A percentile compares a stretch with the other conserved stretches of the same genome.
Conservation (phyloP, 1,140 invertebrate genomes). For the Brachionus paranguensis region DNA sequence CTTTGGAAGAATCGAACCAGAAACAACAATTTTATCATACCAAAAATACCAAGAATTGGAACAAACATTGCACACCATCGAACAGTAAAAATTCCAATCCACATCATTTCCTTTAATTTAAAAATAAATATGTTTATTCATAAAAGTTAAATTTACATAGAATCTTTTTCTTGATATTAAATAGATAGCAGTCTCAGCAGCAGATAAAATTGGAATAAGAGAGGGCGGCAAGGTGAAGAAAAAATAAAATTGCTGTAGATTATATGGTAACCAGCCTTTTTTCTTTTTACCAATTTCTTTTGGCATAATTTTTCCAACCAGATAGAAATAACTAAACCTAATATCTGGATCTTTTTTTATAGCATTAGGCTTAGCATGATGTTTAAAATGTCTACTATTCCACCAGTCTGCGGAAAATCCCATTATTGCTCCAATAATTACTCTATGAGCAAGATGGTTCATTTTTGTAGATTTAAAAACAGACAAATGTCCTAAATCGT, state of each 20-base stretch:
- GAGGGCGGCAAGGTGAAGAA: slow-evolving; percentile 33
- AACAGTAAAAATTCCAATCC: background rate
- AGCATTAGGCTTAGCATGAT: slow-evolving; percentile 54
- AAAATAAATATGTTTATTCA: background rate
- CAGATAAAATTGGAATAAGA: background rate
- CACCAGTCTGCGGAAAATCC: slow-evolving; percentile 46
- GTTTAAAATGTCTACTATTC: slow-evolving; percentile 54
- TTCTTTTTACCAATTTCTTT: slow-evolving; percentile 36
- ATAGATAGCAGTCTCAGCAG: background rate
- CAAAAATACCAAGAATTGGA: background rate
- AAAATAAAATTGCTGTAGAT: slow-evolving; percentile 44
- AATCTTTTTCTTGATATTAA: background rate
- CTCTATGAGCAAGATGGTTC: slow-evolving; percentile 41
- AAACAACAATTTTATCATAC: slow-evolving; percentile 34
- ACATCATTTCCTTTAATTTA: background rate
- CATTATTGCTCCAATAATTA: slow-evolving; percentile 41
- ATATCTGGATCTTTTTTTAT: slow-evolving; percentile 52
- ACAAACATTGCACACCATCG: slow-evolving; percentile 7
- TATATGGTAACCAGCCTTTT: slow-evolving; percentile 43
- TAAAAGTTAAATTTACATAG: background rate
- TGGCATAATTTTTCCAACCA: slow-evolving; percentile 45
- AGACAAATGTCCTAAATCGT: slow-evolving; percentile 43
- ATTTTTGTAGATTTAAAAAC: slow-evolving; percentile 41
- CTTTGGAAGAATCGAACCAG: slow-evolving; percentile 43
- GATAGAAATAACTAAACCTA: slow-evolving; percentile 47